A percentile compares a stretch with the other conserved stretches of the same genome.
phyloP scores from a whole-genome alignment of 2,797 vertebrate genomes.

The Austrolebias charrua region DNA sequence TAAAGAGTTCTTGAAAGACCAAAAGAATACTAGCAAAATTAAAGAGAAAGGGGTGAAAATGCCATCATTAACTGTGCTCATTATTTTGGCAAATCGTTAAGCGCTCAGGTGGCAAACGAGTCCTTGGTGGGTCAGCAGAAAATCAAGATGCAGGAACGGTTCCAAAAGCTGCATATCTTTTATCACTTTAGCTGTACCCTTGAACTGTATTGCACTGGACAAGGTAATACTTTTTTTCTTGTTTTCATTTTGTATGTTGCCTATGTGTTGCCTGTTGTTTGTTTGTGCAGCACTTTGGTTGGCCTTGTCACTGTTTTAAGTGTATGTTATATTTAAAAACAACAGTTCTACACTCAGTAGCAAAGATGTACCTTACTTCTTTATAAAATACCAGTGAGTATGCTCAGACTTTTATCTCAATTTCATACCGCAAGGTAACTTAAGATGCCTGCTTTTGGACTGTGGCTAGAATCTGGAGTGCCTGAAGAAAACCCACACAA shows the following conservation, averaged over 20 bases:
- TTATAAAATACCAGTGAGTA: too few relatives aligned
- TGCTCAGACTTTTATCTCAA: background rate
- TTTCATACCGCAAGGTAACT: background rate
- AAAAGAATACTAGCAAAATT: slow-evolving; percentile 42
- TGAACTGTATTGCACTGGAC: background rate
- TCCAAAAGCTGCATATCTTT: slow-evolving; percentile 1
- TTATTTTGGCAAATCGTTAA: slow-evolving; percentile 57
- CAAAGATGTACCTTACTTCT: background rate
- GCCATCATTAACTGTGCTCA: slow-evolving; percentile 38
- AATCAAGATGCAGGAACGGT: background rate
- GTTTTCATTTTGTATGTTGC: too few relatives aligned
- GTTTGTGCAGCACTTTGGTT: too few relatives aligned
- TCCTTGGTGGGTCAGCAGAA: slow-evolving; percentile 7
- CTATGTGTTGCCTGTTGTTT: too few relatives aligned
- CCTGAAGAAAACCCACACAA: too few relatives aligned
- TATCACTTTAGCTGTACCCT: background rate
- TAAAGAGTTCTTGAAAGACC: slow-evolving; percentile 51
- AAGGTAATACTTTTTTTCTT: background rate
- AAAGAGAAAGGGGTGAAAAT: slow-evolving; percentile 45
- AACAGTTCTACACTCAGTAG: background rate
- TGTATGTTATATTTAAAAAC: background rate
- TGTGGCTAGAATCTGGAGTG: too few relatives aligned
- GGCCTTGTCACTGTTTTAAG: too few relatives aligned
- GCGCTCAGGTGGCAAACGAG: slow-evolving; percentile 35
- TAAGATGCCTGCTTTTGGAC: too few relatives aligned